Evolutionary conservation across 2,888 invertebrate species (phyloP), one percentile per base, ranked within the genome.

Genomic region (Miltochrista miniata): DNA sequence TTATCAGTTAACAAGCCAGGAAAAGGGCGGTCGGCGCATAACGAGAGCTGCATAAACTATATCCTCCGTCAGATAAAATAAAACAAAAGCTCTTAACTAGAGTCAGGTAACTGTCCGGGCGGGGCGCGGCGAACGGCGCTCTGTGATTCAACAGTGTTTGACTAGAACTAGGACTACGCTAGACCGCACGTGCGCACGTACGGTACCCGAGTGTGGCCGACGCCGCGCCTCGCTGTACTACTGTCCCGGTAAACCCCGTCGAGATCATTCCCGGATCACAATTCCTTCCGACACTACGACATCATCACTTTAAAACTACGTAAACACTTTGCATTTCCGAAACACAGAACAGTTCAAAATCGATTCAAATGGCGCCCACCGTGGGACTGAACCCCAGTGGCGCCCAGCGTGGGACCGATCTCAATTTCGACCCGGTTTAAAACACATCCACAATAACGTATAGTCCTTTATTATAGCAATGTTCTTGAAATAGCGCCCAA

Each of bases 91-190:
- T 55, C 73, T 76, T 72, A 78, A 78, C 83, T 84, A 83, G 68
- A 68, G 71, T 81, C 85, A 83, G 85, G 85, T 85, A 85, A 83
- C 81, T 81, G 74, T 73, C 81, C 78, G 75, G 77, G 57, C 68
- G 64, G 53, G 54, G 18, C 42, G 59, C 36, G 51, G 40, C 37
- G 42, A 45, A 45, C 54, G 54, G 48, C 57, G 61, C 48, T 52
- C 52, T 58, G 71, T 59, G 71, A 68, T 66, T 63, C 64, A 62
- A 68, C 68, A 61, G 70, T 67, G 70, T 60, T 63, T 74, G 73
- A 74, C 74, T 74, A 74, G 74, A 73, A 70, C 71, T 73, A 69
- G 61, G 53, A 53, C 65, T 70, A 69, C 65, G 64, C 72, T 70
- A 72, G 5, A 31, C 31, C 10, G 18, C 18, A 31, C 31, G n/a